These are phyloP conservation scores for Ameiurus melas DNA, from an alignment of 2,113 vertebrate genomes.

Conservation along the genomic window DNA sequence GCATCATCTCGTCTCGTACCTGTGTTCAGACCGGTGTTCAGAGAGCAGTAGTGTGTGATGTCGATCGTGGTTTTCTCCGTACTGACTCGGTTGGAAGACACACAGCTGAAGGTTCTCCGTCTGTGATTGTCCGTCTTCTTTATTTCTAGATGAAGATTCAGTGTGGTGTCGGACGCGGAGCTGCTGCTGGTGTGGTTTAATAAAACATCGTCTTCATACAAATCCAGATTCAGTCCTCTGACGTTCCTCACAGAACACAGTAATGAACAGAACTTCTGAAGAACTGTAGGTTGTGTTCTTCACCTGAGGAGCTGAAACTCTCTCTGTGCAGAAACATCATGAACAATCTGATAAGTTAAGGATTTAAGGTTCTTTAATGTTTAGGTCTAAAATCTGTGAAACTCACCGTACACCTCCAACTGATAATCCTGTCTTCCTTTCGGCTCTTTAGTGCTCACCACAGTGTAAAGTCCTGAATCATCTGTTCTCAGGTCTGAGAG, in stretches of 20 bases:
- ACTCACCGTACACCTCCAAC: slow-evolving; percentile 20
- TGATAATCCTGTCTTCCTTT: slow-evolving; percentile 2
- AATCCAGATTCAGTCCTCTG: slow-evolving; percentile 34
- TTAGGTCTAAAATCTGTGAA: background rate
- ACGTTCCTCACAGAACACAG: slow-evolving; percentile 47
- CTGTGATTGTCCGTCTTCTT: background rate
- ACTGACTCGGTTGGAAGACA: slow-evolving; percentile 49
- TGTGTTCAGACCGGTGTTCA: background rate
- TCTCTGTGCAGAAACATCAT: slow-evolving; percentile 23
- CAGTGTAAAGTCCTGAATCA: slow-evolving; percentile 19
- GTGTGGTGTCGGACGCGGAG: slow-evolving; percentile 16
- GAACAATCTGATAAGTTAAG: background rate
- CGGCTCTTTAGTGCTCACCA: background rate
- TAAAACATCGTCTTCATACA: slow-evolving; percentile 8
- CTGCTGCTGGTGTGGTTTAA: slow-evolving; percentile 45
- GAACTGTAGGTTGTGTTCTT: background rate
- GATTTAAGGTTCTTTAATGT: background rate
- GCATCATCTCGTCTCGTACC: background rate
- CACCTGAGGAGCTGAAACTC: slow-evolving; percentile 26
- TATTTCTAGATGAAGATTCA: slow-evolving; percentile 44
- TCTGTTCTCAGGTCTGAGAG: slow-evolving; percentile 19
- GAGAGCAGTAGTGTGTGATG: slow-evolving; percentile 31
- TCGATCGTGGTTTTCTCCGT: background rate
- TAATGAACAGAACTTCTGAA: slow-evolving; percentile 32
- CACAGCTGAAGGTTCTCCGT: slow-evolving; percentile 35